Evolutionary conservation across 2,888 invertebrate genomes (phyloP).

Genomic region (Mythimna pallens): DNA sequence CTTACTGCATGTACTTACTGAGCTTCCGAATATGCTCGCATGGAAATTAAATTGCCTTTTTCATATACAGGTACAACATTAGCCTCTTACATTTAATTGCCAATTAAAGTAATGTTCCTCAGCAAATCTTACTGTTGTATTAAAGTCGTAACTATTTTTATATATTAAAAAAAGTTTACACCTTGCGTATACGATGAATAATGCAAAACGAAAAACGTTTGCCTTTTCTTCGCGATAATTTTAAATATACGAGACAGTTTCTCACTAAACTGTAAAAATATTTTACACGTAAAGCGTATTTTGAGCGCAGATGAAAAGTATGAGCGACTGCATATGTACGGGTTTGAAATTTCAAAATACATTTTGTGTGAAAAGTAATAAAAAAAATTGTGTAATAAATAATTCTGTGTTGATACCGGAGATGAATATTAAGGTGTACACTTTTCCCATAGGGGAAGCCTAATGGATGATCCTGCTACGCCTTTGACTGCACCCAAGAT

Average conservation of each 20-base stretch:
- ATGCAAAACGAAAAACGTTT: slow-evolving; percentile 20
- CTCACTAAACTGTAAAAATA: slow-evolving; percentile 28
- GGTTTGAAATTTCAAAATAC: slow-evolving; percentile 14
- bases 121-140: not conserved
- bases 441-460: slow-evolving; percentile 70
- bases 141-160: not conserved
- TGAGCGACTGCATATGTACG: slow-evolving; percentile 14
- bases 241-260: slow-evolving; percentile 35
- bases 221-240: slow-evolving; percentile 17
- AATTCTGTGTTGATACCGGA: slow-evolving; percentile 16
- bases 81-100: slow-evolving; percentile 4
- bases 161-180: slow-evolving; percentile 1
- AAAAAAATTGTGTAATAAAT: too few species aligned
- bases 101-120: slow-evolving; percentile 5
- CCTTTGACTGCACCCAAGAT: slow-evolving; percentile 74
- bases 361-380: slow-evolving; percentile 24
- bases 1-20: slow-evolving; percentile 18
- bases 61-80: not conserved
- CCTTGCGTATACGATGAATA: slow-evolving; percentile 23
- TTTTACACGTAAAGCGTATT: slow-evolving; percentile 28
- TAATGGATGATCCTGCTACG: slow-evolving; percentile 74
- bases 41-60: slow-evolving; percentile 43
- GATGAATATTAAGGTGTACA: slow-evolving; percentile 67
- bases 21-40: slow-evolving; percentile 39
- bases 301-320: slow-evolving; percentile 28